Base-by-base conservation (phyloP, 2,888 invertebrate genomes). In the Drosophila setosimentum region DNA sequence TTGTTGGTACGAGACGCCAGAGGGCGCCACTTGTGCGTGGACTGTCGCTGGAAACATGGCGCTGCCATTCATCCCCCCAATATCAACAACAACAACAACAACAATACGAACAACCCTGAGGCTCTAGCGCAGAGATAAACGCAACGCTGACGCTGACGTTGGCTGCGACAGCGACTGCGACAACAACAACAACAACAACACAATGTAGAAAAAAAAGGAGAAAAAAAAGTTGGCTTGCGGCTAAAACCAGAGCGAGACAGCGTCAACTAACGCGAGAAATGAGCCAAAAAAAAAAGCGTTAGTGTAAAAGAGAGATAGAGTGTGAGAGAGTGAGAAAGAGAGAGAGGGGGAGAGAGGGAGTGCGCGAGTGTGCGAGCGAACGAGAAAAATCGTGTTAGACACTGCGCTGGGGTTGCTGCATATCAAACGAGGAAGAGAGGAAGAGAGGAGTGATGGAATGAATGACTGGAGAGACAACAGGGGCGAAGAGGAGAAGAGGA, bases 111-210 rank as follows among this genome's bases (percentile, higher is more conserved):
- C 83, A 79, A 82, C 86, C 81, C 83, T 57, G 68, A 72, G 83
- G 83, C 84, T 84, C 61, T 74, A 55, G 72, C 69, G 72, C 83
- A 77, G 75, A 90, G 89, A 85, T 90, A 90, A 90, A 83, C 89
- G 71, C 69, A 65, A 51, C 62, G 68, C 35, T 37, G 62, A 50
- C 63, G 72, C 30, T 73, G 67, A 70, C 66, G 68, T 27, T 58
- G 69, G 67, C 68, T 42, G 42, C 45, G 60, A 75, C 64, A 60
- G 32, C 35, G 77, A 61, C 78, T 40, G 61, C 55, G 71, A 49
- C 78, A 24, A 62, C 73, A 67, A 75, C 70, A 53, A 72, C 80
- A 54, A 55, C 58, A 58, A 53, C 65, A 68, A 57, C 40, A 62
- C 68, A 29, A 67, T 29, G 45, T 37, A 63, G 48, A 50, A 11